Evolutionary conservation across 2,797 vertebrate genomes (phyloP), one percentile per base, ranked within the genome.

Genomic region (Tapera naevia): DNA sequence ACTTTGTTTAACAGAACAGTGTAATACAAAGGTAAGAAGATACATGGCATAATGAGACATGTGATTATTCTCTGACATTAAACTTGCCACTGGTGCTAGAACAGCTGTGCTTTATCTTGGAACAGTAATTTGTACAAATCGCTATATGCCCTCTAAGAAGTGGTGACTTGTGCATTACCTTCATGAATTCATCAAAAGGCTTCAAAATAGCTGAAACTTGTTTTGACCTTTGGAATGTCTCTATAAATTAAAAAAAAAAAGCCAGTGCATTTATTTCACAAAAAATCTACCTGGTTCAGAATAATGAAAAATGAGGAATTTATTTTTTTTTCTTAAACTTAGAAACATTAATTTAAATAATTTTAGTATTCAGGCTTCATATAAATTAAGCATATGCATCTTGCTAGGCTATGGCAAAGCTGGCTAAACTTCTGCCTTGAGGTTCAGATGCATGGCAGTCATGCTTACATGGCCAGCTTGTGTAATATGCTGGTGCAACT

Each of bases 1-100:
- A 83, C 90, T 86, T 95, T 91, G 84, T 96, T 97, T 95, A 81
- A 89, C 80, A 86, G 62, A 81, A 86, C 35, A 84, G 84, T 73
- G 46, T 7, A 80, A 91, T 19, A 72, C 81, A 93, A 97, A 97
- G 93, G 96, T 95, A 94, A 94, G 70, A 96, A 97, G 90, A 81
- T 53, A 89, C 66, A 69, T 50, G 45, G 91, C 80, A 89, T 80
- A 79, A 91, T 72, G 89, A 92, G 90, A 89, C 51, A 86, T 67
- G 11, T 37, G 33, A 75, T 78, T 89, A 30, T 91, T 90, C 58
- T 81, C 91, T 90, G 83, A 92, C 61, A 94, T 74, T 11, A 91
- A 39, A 71, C 48, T 80, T 94, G 80, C 82, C 72, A 79, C 39
- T 79, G 51, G 69, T 93, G 86, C 74, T 28, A 74, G 51, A 56